phyloP scores from a whole-genome alignment of 2,113 vertebrate species.

The Xiphophorus hellerii region DNA sequence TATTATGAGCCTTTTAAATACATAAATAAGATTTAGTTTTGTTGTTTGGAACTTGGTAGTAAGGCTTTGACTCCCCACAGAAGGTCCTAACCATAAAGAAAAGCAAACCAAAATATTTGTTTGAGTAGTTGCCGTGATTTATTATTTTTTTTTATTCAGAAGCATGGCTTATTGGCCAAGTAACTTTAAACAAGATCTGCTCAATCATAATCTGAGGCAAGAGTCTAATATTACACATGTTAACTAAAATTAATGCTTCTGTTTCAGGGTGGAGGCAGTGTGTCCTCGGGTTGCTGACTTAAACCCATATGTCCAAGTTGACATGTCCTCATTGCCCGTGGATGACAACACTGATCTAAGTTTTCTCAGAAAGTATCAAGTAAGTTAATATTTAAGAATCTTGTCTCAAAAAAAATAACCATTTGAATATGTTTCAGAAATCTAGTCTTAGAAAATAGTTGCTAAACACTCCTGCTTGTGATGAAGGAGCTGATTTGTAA shows the following conservation, averaged over 20 bases:
- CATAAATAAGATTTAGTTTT: no score
- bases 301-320: constrained; percentile 94
- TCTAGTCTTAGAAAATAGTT: neutral
- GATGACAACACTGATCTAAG: constrained; percentile 87
- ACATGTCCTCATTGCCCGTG: constrained; percentile 82
- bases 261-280: constrained; percentile 87
- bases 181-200: no score
- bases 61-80: no score
- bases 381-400: constrained; percentile 42
- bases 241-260: neutral
- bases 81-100: no score
- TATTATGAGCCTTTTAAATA: no score
- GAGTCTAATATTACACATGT: neutral
- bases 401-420: neutral
- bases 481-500: neutral
- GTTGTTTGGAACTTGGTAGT: no score
- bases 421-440: neutral
- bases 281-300: constrained; percentile 88
- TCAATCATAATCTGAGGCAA: no score
- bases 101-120: no score
- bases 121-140: no score
- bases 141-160: no score
- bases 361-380: constrained; percentile 91
- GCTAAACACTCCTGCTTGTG: neutral
- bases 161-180: no score